Percentiles rank a stretch among this genome's conserved stretches.
Evolutionary conservation across 2,888 invertebrate species (phyloP).

Genomic region (Chrysotoxum bicinctum): DNA sequence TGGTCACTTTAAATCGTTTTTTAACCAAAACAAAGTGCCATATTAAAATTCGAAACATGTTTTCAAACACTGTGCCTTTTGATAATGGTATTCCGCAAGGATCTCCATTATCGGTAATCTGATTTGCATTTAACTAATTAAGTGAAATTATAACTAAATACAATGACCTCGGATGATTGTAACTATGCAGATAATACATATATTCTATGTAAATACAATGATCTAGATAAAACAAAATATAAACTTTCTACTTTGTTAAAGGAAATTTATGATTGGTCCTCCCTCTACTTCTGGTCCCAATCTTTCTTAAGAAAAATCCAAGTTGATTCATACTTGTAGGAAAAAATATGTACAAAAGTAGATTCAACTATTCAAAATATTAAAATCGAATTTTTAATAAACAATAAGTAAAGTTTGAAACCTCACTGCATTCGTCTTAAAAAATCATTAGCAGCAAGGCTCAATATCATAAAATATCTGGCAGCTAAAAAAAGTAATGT

Average conservation of each 20-base stretch:
- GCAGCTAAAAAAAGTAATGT: constrained; percentile 1
- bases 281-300: background rate
- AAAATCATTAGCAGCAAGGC: constrained; percentile 12
- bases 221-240: constrained; percentile 6
- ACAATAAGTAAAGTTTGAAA: background rate
- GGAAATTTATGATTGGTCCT: constrained; percentile 13
- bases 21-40: background rate
- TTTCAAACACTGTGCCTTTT: background rate
- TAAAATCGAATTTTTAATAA: background rate
- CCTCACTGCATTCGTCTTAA: constrained; percentile 14
- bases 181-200: background rate
- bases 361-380: background rate
- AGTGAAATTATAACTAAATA: background rate
- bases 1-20: too few species aligned
- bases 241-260: background rate
- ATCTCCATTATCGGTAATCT: background rate
- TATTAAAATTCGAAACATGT: background rate
- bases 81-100: background rate
- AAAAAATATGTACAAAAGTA: background rate
- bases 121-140: constrained; percentile 1
- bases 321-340: background rate
- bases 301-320: constrained; percentile 17
- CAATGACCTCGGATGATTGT: constrained; percentile 18
- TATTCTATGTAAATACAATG: constrained; percentile 8
- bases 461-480: constrained; percentile 8